These are phyloP conservation scores for Hyposoter didymator DNA, from an alignment of 2,888 invertebrate genomes.

Conservation along the genomic window DNA sequence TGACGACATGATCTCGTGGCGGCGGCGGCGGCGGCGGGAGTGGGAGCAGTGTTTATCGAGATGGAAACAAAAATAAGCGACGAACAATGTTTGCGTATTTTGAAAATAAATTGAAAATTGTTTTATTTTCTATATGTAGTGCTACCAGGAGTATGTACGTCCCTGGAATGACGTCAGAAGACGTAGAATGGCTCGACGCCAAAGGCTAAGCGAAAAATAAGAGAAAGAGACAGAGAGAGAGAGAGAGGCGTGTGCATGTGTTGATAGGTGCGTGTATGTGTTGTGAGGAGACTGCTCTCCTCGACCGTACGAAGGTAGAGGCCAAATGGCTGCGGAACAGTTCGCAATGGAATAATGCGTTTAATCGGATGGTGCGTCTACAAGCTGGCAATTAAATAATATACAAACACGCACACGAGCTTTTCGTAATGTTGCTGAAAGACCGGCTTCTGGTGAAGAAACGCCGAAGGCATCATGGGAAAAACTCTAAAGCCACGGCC, in stretches of 20 bases:
- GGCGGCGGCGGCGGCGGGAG: no score
- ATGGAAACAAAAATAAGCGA: background rate
- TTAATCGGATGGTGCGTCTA: constrained; percentile 74
- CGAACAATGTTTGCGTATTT: background rate
- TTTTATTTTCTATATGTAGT: background rate
- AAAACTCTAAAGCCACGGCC: constrained; percentile 79
- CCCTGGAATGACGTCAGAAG: constrained; percentile 71
- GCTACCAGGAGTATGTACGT: constrained; percentile 53
- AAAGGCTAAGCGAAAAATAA: constrained; percentile 77
- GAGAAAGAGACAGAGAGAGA: constrained; percentile 33
- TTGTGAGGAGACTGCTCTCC: constrained; percentile 33
- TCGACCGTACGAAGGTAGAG: constrained; percentile 66
- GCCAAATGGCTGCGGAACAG: constrained; percentile 80
- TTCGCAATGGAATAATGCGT: constrained; percentile 78
- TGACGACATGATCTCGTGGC: background rate
- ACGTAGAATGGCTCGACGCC: constrained; percentile 77
- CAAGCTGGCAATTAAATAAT: background rate
- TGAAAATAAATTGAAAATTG: background rate
- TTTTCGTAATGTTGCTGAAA: constrained; percentile 79
- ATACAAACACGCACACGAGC: background rate
- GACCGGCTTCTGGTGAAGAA: constrained; percentile 77
- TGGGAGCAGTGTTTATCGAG: background rate
- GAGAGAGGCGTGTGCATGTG: constrained; percentile 22
- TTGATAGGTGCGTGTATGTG: constrained; percentile 27
- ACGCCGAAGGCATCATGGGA: constrained; percentile 81